phyloP scores from a whole-genome alignment of 2,797 vertebrate species.

The Streptopelia turtur region DNA sequence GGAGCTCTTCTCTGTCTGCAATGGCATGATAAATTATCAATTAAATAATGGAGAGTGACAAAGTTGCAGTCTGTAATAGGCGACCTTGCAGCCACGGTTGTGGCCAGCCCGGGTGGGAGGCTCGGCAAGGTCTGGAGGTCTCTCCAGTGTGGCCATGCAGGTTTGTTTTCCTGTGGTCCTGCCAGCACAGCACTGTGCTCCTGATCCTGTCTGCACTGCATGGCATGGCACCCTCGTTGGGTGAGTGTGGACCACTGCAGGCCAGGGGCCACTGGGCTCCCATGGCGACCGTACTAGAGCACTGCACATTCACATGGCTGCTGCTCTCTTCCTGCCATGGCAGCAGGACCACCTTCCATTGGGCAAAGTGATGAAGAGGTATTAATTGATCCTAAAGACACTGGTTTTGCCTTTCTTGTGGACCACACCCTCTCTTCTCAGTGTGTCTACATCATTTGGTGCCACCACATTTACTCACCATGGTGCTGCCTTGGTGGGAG shows the following conservation, averaged over 20 bases:
- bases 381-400: background rate
- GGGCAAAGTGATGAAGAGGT: background rate
- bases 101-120: rapidly evolving
- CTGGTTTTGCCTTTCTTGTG: background rate
- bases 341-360: background rate
- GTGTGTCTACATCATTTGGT: background rate
- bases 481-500: background rate
- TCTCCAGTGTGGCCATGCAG: rapidly evolving
- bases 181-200: background rate
- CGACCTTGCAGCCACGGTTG: background rate
- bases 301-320: background rate
- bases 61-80: constrained; percentile 1
- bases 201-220: rapidly evolving
- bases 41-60: constrained; percentile 62
- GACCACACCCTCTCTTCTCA: background rate
- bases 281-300: rapidly evolving
- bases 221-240: rapidly evolving
- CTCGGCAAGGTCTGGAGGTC: background rate
- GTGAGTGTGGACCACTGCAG: background rate
- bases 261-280: background rate
- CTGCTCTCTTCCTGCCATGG: background rate
- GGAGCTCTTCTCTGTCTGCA: constrained; percentile 54
- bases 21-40: constrained; percentile 66
- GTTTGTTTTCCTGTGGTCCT: background rate
- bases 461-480: rapidly evolving